Percentiles rank a stretch among this genome's conserved stretches.
Conservation (phyloP, 2,888 invertebrate genomes). For the Parnassius glacialis region DNA sequence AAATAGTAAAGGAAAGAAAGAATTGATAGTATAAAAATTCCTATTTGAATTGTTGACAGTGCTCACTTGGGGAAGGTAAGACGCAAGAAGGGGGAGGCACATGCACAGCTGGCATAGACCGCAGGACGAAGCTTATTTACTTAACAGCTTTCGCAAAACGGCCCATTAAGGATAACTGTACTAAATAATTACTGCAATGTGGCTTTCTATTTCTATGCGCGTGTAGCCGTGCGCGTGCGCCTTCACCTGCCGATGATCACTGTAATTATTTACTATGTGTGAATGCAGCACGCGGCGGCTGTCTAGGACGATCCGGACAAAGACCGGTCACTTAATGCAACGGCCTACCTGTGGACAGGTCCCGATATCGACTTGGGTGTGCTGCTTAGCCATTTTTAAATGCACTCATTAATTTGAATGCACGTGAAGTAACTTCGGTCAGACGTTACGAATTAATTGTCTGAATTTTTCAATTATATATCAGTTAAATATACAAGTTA, state of each 20-base stretch:
- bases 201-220: slow-evolving; percentile 79
- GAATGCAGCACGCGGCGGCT: slow-evolving; percentile 68
- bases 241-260: slow-evolving; percentile 77
- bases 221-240: slow-evolving; percentile 60
- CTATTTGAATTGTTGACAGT: slow-evolving; percentile 15
- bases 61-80: neutral
- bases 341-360: slow-evolving; percentile 62
- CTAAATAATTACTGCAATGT: slow-evolving; percentile 81
- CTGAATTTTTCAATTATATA: neutral
- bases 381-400: slow-evolving; percentile 66
- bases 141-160: slow-evolving; percentile 79
- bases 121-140: slow-evolving; percentile 77
- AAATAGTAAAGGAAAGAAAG: slow-evolving; percentile 8
- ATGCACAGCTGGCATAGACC: slow-evolving; percentile 64
- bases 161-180: slow-evolving; percentile 80
- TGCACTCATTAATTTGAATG: slow-evolving; percentile 64
- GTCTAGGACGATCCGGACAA: slow-evolving; percentile 76
- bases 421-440: slow-evolving; percentile 50
- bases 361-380: slow-evolving; percentile 67
- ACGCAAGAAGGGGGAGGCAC: slow-evolving; percentile 30
- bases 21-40: slow-evolving; percentile 13
- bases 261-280: slow-evolving; percentile 81
- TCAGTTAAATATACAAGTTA: too few species aligned
- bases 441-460: slow-evolving; percentile 46
- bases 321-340: slow-evolving; percentile 66